A percentile compares a stretch with the other conserved stretches of the same genome.
Evolutionary conservation across 2,888 invertebrate genomes (phyloP).

Genomic region (Ametastegia equiseti): DNA sequence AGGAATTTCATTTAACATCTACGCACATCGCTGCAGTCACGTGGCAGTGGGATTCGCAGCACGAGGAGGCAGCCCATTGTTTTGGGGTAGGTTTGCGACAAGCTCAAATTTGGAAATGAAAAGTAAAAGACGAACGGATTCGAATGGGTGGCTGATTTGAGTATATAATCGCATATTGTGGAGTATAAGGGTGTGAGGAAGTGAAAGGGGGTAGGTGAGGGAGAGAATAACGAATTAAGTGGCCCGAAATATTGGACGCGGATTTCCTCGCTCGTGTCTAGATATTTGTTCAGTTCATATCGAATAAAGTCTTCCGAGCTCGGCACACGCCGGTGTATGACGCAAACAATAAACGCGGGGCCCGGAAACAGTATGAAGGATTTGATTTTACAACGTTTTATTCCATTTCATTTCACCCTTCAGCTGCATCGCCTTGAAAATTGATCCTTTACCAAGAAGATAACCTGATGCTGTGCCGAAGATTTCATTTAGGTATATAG

Average conservation of each 20-base stretch:
- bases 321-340: neutral
- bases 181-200: neutral
- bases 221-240: constrained; percentile 46
- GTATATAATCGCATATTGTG: too few species aligned
- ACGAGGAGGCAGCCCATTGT: neutral
- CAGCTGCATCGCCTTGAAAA: constrained; percentile 42
- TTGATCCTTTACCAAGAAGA: too few species aligned
- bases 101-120: neutral
- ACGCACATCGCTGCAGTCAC: constrained; percentile 32
- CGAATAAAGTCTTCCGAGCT: constrained; percentile 6
- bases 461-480: too few species aligned
- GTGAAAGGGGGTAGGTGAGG: neutral
- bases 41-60: neutral
- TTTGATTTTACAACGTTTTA: constrained; percentile 48
- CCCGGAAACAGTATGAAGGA: constrained; percentile 43
- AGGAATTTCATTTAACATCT: constrained; percentile 47
- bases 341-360: constrained; percentile 36
- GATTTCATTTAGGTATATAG: constrained; percentile 49
- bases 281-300: constrained; percentile 38
- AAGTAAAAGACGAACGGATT: neutral
- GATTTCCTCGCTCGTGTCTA: constrained; percentile 41
- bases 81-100: constrained; percentile 1
- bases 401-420: constrained; percentile 49
- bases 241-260: constrained; percentile 35
- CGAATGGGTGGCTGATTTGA: neutral